Base-by-base conservation (phyloP, 2,113 vertebrate genomes). In the Tapirus terrestris region DNA sequence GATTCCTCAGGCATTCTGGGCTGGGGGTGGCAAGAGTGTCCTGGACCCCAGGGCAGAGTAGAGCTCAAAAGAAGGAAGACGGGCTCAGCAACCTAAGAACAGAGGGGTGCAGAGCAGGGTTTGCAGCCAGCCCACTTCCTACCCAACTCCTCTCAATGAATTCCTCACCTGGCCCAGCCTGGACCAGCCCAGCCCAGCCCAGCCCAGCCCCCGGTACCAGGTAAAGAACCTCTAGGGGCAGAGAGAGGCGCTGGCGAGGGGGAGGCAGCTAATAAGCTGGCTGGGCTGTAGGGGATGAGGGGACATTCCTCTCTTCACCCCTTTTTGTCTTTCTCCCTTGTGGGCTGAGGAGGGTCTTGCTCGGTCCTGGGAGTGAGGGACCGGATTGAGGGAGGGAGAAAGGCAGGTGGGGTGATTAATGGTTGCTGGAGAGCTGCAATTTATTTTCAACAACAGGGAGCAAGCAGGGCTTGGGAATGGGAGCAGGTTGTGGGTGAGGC, bases 401-500 rank as follows among this genome's bases (percentile, higher is more conserved):
- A 65, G 65, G 79, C 70, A 33, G 89, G 68, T 18, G 56, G 18
- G 70, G 77, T 67, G 86, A 61, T 79, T 73, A 7, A 10, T 60
- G 45, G 63, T 73, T 73, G 36, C 45, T 16, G 31, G 53, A 80
- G 80, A 92, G 67, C 45, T 67, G 43, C 21, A 6, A 1, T 85
- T 91, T 70, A 61, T 96, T 96, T 77, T 68, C 53, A 81, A 77
- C 17, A 29, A 11, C 31, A 10, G 65, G n/a, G 51, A 48, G 31
- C 31, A 61, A 0, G 70, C 13, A 20, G 76, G 63, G 53, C 43
- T 93, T 89, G 76, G 77, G 56, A 45, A 25, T 7, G 65, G 76
- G 61, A 58, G n/a, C 81, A 45, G 36, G 56, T 45, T 60, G 12
- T 93, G 96, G 93, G 96, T 87, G 93, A 97, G 96, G 95, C 85